Evolutionary conservation across 1,140 invertebrate genomes (phyloP).

Genomic region (Akabosia matsudoensis): DNA sequence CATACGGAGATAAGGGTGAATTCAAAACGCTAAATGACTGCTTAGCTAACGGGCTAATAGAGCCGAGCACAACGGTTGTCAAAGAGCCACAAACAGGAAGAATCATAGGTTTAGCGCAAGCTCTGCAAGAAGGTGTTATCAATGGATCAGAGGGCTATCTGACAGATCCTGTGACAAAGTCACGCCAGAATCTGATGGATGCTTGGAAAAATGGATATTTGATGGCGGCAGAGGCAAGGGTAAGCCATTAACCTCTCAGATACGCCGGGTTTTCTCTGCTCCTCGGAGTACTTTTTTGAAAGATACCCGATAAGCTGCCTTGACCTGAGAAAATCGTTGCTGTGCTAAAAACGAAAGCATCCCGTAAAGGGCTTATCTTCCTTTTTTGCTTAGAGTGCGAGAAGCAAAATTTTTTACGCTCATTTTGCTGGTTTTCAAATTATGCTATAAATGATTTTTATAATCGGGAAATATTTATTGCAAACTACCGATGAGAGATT

Average conservation of each 20-base stretch:
- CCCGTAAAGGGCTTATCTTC: not conserved
- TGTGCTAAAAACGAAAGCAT: not conserved
- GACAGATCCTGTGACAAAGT: constrained; percentile 61
- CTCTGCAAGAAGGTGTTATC: constrained; percentile 66
- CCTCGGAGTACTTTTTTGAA: not conserved
- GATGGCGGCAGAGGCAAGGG: constrained; percentile 83
- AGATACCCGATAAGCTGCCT: not conserved
- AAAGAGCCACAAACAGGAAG: constrained; percentile 72
- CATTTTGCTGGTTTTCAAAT: too few species aligned
- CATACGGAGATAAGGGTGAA: constrained; percentile 65
- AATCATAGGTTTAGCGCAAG: constrained; percentile 72
- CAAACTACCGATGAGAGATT: too few species aligned
- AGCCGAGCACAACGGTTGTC: constrained; percentile 77
- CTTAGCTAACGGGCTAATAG: constrained; percentile 72
- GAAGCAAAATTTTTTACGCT: too few species aligned
- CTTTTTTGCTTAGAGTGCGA: not conserved
- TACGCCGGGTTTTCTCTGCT: not conserved
- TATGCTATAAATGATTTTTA: too few species aligned
- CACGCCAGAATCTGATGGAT: constrained; percentile 75
- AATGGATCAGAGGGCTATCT: constrained; percentile 75
- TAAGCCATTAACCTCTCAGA: constrained; percentile 61
- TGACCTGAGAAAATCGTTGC: not conserved
- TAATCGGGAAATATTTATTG: too few species aligned
- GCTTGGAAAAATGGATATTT: constrained; percentile 81
- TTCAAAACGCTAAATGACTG: constrained; percentile 71